Base-by-base conservation (phyloP, 2,888 invertebrate genomes). In the Salpingus planirostris region DNA sequence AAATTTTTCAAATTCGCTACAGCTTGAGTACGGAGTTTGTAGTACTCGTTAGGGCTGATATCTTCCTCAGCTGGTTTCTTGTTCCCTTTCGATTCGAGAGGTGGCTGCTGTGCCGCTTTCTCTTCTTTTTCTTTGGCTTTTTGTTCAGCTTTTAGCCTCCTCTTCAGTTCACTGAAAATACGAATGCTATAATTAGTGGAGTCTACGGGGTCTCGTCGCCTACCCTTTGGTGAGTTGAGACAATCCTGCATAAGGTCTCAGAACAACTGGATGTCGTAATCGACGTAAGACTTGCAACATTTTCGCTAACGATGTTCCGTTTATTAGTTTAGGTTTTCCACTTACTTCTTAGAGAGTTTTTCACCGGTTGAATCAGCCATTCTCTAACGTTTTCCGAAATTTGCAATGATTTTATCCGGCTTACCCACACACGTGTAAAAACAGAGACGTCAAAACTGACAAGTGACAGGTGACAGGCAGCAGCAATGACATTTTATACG, bases 11-110 rank as follows among this genome's bases (percentile, higher is more conserved):
- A 69, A 34, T 85, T 78, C n/a, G 79, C 76, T 11, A 98, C 72
- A 24, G 87, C 82, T 42, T 79, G 73, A 2, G 80, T 76, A 33
- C 98, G 75, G 32, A 95, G 65, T 58, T 90, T 88, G 57, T 86
- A 91, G 64, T 92, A 98, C 68, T 97, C 95, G 75, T 90, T 89
- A 11, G 93, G 89, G 59, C 83, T 90, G 44, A 93, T 85, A 50
- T 92, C 90, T 54, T 89, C 92, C 48, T 84, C 82, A 24, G 59
- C 26, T 47, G 59, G 40, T 49, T 60, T 54, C 25, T 57, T 55
- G 13, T 47, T 49, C 27, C 43, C 44, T 2, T 40, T 27, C 2
- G 40, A 33, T 5, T 13, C 15, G 18, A 24, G 25, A 27, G 67
- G 60, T 12, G 44, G 46, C 22, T 54, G 47, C 28, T 58, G 52